phyloP scores from a whole-genome alignment of 2,797 vertebrate species.

The Sarcophilus harrisii region DNA sequence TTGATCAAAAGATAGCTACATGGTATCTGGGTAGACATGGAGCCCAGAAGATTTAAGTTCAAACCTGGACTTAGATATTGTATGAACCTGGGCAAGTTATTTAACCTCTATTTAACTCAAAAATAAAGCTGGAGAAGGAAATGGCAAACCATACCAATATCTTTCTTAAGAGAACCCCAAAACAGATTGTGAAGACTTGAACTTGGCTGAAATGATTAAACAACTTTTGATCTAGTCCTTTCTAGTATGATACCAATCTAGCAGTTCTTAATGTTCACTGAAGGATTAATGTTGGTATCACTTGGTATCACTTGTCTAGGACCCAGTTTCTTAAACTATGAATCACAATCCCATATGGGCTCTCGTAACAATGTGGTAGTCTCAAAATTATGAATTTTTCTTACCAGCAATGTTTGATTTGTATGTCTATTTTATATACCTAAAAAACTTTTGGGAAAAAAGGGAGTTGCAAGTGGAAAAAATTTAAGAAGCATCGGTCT shows the following conservation, averaged over 20 bases:
- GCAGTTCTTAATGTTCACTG: no score
- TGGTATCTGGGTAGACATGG: not conserved
- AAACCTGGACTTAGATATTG: not conserved
- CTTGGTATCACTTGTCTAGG: not conserved
- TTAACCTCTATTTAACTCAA: not conserved
- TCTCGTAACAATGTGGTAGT: no score
- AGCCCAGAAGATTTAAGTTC: not conserved
- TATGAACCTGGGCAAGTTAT: not conserved
- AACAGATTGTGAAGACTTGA: not conserved
- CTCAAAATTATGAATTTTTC: no score
- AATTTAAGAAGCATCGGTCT: no score
- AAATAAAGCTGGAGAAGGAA: not conserved
- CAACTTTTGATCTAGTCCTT: not conserved
- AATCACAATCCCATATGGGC: no score
- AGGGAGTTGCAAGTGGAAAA: no score
- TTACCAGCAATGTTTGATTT: no score
- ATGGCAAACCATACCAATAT: not conserved
- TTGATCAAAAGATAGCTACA: not conserved
- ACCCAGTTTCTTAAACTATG: no score
- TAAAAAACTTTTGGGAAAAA: no score
- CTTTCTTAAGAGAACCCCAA: not conserved
- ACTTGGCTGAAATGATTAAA: not conserved
- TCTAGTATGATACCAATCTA: not conserved
- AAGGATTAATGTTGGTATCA: not conserved
- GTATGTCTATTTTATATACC: no score